Base-by-base conservation (phyloP, 2,797 vertebrate genomes). In the Miopithecus talapoin region DNA sequence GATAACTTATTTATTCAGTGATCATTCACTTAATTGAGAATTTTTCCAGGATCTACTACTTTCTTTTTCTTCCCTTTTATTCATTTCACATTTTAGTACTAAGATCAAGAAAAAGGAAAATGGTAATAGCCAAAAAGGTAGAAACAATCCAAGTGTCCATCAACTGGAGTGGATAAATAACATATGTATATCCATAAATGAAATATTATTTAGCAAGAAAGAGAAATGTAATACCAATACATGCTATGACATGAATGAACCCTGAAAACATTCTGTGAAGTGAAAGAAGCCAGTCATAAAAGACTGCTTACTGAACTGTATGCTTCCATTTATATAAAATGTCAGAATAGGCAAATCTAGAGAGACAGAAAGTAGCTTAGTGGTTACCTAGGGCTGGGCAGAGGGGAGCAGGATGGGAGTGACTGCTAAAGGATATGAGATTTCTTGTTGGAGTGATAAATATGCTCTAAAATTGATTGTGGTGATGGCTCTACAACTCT, bases 51-150 rank as follows among this genome's bases (percentile, higher is more conserved):
- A 61, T 75, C 85, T 36, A 74, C 39, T 57, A 61, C 6, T n/a
- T 81, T 75, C 72, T 33, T 72, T 92, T 95, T 48, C 36, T 59
- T 91, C 28, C 22, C 57, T 70, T 95, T 94, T 81, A 75, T 59
- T 93, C 22, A 87, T 36, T 92, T 89, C 46, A 85, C 11, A 46
- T 94, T 94, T 95, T 93, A 78, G 41, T 90, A 46, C 21, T 80
- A 85, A 93, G n/a, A 84, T 70, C 39, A 78, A 80, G 59, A 80
- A 72, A 85, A 96, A 94, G 22, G 50, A 76, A 93, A 86, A 74
- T 75, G 41, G 78, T 88, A 70, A 89, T 70, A 75, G 8, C 22
- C 14, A 50, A 26, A 85, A 89, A 93, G 80, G 16, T 61, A 22
- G 26, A 84, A 97, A 87, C 5, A 95, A 33, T 28, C 14, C n/a